Evolutionary conservation across 37 sponge, comb jelly and placozoan species (phyloP).

Genomic region (Spongia lamella): DNA sequence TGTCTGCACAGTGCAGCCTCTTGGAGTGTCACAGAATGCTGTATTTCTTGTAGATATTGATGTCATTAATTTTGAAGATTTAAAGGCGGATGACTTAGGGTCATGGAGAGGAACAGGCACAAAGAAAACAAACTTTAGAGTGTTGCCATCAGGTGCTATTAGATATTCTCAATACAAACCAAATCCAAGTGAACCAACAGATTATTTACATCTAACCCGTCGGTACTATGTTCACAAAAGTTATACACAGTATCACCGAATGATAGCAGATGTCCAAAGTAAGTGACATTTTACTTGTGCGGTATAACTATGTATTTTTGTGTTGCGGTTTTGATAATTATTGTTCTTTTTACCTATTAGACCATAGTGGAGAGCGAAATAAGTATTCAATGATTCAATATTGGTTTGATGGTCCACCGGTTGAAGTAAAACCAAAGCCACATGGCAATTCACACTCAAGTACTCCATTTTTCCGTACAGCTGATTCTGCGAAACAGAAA

Average conservation of each 20-base stretch:
- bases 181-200: background rate
- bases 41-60: constrained; percentile 28
- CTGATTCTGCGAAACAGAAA: constrained; percentile 13
- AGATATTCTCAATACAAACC: background rate
- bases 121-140: constrained; percentile 20
- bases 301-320: too few relatives aligned
- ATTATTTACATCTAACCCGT: background rate
- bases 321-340: too few relatives aligned
- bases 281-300: background rate
- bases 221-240: background rate
- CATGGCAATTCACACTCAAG: constrained; percentile 18
- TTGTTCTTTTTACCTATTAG: too few relatives aligned
- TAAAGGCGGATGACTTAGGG: constrained; percentile 29
- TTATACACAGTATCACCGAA: constrained; percentile 5
- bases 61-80: constrained; percentile 4
- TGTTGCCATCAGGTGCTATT: constrained; percentile 11
- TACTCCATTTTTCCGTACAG: constrained; percentile 13
- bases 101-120: constrained; percentile 28
- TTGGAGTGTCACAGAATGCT: constrained; percentile 22
- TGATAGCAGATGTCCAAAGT: background rate
- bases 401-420: constrained; percentile 18
- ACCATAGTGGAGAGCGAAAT: constrained; percentile 8
- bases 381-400: constrained; percentile 31
- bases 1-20: constrained; percentile 33
- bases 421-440: constrained; percentile 16